These are phyloP conservation scores for Geophilus truncorum DNA, from an alignment of 2,888 invertebrate species.

Conservation along the genomic window DNA sequence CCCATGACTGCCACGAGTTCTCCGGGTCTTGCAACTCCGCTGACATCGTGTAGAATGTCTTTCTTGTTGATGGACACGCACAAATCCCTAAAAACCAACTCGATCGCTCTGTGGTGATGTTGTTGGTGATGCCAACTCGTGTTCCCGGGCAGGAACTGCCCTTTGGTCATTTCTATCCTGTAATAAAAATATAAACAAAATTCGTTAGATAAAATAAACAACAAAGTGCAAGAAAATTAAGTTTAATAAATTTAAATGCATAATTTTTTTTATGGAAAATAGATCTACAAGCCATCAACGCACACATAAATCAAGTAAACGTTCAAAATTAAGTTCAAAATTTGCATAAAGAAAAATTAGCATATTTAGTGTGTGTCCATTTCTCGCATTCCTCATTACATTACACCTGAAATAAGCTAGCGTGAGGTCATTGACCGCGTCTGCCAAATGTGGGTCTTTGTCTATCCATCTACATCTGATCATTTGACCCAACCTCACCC, in stretches of 20 bases:
- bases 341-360: neutral
- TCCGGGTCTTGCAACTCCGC: slow-evolving; percentile 68
- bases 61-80: slow-evolving; percentile 52
- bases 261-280: too few species aligned
- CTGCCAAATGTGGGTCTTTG: neutral
- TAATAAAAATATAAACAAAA: neutral
- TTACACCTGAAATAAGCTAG: neutral
- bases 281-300: neutral
- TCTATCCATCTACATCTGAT: neutral
- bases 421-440: neutral
- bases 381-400: neutral
- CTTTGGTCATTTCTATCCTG: slow-evolving; percentile 31
- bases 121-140: slow-evolving; percentile 15
- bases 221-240: too few species aligned
- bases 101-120: slow-evolving; percentile 25
- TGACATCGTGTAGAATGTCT: slow-evolving; percentile 63
- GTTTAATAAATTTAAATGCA: too few species aligned
- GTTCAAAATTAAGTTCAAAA: neutral
- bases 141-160: slow-evolving; percentile 28
- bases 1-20: slow-evolving; percentile 76
- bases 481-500: neutral
- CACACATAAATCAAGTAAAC: neutral
- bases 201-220: too few species aligned
- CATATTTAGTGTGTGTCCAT: neutral
- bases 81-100: slow-evolving; percentile 42